Evolutionary conservation across 2,113 vertebrate genomes (phyloP).

Genomic region (Ameiurus melas): DNA sequence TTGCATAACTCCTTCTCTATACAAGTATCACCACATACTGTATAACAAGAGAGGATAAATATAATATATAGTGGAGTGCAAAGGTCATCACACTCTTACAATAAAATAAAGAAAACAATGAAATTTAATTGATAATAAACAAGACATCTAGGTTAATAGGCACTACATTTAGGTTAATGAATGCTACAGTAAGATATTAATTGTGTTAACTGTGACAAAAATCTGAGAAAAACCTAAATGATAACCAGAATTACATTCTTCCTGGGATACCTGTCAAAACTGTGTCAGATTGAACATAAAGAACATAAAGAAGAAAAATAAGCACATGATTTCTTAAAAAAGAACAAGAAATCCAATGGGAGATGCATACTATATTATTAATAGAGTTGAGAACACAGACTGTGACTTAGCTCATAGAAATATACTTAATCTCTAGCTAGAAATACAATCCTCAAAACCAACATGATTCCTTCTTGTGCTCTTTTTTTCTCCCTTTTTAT

Average conservation of each 20-base stretch:
- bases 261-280: neutral
- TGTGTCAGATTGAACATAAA: neutral
- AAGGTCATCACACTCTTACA: neutral
- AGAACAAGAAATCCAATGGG: neutral
- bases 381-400: neutral
- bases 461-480: neutral
- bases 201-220: neutral
- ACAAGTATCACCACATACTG: neutral
- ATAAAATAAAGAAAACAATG: neutral
- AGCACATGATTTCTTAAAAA: neutral
- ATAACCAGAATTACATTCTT: neutral
- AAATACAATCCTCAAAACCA: neutral
- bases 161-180: neutral
- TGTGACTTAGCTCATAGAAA: neutral
- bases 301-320: neutral
- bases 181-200: neutral
- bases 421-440: neutral
- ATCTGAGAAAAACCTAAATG: neutral
- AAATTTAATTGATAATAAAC: neutral
- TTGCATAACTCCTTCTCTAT: slow-evolving; percentile 19
- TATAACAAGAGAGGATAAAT: neutral
- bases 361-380: neutral
- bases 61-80: neutral
- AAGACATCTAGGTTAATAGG: neutral
- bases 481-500: neutral